phyloP scores from a whole-genome alignment of 2,113 vertebrate species.

The Leucoraja erinaceus region DNA sequence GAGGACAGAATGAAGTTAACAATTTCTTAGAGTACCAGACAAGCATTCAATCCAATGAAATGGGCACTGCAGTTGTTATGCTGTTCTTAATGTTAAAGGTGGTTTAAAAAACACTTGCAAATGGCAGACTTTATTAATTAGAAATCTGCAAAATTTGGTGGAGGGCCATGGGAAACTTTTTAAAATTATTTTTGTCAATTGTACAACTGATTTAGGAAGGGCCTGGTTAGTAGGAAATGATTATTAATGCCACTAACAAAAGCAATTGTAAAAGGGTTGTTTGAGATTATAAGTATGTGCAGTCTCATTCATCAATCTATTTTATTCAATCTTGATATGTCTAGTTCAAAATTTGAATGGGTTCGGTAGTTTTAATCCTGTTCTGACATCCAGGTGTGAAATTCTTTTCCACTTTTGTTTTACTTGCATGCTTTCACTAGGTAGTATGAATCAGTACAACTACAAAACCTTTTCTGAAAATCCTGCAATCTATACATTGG shows the following conservation, averaged over 20 bases:
- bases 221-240: constrained; percentile 10
- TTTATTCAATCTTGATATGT: background rate
- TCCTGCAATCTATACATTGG: background rate
- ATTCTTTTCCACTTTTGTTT: background rate
- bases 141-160: background rate
- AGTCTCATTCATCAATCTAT: background rate
- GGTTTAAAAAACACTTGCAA: background rate
- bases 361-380: background rate
- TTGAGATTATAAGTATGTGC: background rate
- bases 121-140: background rate
- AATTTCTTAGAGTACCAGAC: background rate
- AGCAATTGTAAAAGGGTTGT: background rate
- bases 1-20: background rate
- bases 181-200: background rate
- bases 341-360: background rate
- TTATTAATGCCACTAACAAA: background rate
- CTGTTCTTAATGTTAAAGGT: background rate
- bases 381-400: background rate
- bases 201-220: background rate
- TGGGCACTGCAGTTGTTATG: background rate
- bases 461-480: background rate
- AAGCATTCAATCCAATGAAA: background rate
- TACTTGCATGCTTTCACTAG: background rate
- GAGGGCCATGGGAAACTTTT: no score
- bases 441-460: background rate